These are phyloP conservation scores for Bradypodion ventrale DNA, from an alignment of 2,797 vertebrate genomes.

Conservation along the genomic window DNA sequence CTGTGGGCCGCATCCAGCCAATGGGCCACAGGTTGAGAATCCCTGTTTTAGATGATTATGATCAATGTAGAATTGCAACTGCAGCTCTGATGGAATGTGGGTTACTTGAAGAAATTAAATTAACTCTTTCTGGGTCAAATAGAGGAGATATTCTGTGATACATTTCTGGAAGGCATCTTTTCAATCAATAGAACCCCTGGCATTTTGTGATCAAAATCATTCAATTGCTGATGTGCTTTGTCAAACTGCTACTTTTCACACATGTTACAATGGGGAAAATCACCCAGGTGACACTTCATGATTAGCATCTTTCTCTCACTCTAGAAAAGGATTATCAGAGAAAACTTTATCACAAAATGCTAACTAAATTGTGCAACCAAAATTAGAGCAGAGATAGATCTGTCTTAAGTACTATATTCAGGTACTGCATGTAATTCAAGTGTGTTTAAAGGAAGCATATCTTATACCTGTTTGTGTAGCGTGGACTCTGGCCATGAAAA, in stretches of 20 bases:
- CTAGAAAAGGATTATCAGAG: not conserved
- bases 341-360: not conserved
- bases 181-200: not conserved
- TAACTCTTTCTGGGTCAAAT: not conserved
- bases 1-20: too few species aligned
- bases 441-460: not conserved
- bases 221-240: not conserved
- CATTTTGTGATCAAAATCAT: not conserved
- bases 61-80: not conserved
- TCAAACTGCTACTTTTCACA: not conserved
- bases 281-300: not conserved
- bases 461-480: not conserved
- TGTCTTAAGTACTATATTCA: not conserved
- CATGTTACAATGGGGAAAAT: not conserved
- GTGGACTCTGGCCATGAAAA: not conserved
- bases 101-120: slow-evolving; percentile 6
- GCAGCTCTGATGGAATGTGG: not conserved
- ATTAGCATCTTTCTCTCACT: too few species aligned
- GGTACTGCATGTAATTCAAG: not conserved
- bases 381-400: not conserved
- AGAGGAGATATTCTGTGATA: not conserved
- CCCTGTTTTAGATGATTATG: not conserved
- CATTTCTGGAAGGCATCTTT: not conserved
- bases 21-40: too few species aligned
- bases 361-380: not conserved